phyloP scores from a whole-genome alignment of 2,797 vertebrate species.

The Rhabdophis nuchalis region DNA sequence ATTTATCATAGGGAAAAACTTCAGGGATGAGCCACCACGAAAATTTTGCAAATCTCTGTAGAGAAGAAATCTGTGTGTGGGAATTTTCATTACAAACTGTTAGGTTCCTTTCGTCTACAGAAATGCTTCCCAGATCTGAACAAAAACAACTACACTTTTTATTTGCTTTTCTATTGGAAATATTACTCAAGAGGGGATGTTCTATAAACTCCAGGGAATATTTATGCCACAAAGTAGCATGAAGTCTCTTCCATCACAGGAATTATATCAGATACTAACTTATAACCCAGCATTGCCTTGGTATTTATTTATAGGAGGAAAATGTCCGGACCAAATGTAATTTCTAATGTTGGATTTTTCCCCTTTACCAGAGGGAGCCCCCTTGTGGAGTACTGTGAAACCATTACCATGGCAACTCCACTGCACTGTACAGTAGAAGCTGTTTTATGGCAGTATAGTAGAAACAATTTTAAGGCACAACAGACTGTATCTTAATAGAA shows the following conservation, averaged over 20 bases:
- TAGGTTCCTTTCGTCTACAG: constrained; percentile 11
- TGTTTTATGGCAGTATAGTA: no score
- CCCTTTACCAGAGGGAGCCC: no score
- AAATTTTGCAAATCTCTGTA: not conserved
- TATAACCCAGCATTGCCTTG: no score
- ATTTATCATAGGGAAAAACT: not conserved
- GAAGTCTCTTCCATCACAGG: not conserved
- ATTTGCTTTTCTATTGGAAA: not conserved
- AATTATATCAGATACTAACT: not conserved
- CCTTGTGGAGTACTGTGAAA: no score
- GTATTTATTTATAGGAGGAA: no score
- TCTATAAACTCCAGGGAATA: not conserved
- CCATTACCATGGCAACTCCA: no score
- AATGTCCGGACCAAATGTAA: no score
- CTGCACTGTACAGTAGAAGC: no score
- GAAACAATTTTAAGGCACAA: no score
- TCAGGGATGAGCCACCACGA: not conserved
- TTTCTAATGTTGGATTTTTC: no score
- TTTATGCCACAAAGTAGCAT: not conserved
- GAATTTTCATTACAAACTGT: not conserved
- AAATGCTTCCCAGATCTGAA: not conserved
- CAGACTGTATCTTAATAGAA: no score
- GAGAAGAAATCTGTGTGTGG: not conserved
- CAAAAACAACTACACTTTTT: constrained; percentile 7
- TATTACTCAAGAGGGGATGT: not conserved